Evolutionary conservation across 2,888 invertebrate genomes (phyloP).

Genomic region (Spisula solida): DNA sequence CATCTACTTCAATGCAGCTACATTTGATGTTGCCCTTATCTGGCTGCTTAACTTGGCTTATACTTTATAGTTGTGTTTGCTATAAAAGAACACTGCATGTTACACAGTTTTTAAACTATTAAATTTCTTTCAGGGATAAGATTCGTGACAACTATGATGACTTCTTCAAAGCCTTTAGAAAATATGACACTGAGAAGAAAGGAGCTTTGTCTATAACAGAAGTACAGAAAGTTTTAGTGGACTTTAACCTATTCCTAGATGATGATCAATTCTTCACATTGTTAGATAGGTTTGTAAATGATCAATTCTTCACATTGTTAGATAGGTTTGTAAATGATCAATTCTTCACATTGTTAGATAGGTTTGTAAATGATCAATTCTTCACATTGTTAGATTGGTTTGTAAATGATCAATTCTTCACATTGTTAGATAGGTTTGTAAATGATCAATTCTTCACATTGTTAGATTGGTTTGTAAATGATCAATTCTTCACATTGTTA

Average conservation of each 20-base stretch:
- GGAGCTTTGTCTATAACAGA: constrained; percentile 83
- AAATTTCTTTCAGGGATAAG: constrained; percentile 79
- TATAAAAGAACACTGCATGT: too few relatives aligned
- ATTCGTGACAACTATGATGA: constrained; percentile 84
- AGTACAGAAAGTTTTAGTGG: constrained; percentile 84
- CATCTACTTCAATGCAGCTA: too few relatives aligned
- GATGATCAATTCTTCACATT: constrained; percentile 86
- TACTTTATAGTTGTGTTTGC: too few relatives aligned
- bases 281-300: constrained; percentile 82
- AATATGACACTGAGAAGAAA: constrained; percentile 83
- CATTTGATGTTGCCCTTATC: too few relatives aligned
- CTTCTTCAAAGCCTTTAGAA: constrained; percentile 84
- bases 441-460: constrained; percentile 85
- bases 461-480: constrained; percentile 83
- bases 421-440: constrained; percentile 83
- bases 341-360: constrained; percentile 84
- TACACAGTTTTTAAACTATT: background rate
- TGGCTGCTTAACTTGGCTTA: too few relatives aligned
- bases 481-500: constrained; percentile 84
- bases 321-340: constrained; percentile 85
- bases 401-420: constrained; percentile 84
- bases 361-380: constrained; percentile 85
- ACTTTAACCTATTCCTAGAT: constrained; percentile 84
- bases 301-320: constrained; percentile 83
- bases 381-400: constrained; percentile 84